Evolutionary conservation across 2,797 vertebrate species (phyloP), one percentile per base, ranked within the genome.

Genomic region (Odontamblyopus rebecca): DNA sequence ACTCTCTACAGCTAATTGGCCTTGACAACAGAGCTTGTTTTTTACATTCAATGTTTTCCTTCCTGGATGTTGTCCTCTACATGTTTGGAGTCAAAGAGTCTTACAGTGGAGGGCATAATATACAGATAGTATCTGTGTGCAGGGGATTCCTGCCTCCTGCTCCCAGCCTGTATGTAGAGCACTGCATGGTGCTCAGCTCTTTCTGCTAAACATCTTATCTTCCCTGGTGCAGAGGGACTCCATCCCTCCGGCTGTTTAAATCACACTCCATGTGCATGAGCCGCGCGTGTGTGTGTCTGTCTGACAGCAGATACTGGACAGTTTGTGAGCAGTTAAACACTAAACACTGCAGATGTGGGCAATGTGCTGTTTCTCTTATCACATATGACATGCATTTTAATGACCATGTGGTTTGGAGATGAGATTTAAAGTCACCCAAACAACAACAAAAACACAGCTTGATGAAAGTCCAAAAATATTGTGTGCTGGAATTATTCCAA

Each of bases 111-210:
- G 38, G 73, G 77, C 82, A 74, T 68, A 78, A 82, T 80, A 76
- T 73, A 73, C 74, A 90, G 90, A 91, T 91, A 79, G 78, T 69
- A 89, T 92, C 88, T 89, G 50, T 41, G 78, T 90, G 81, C 68
- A 70, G 80, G 89, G 91, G 83, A 91, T 90, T 91, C 89, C 91
- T 86, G 73, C 68, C 83, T 84, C 51, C 69, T 3, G 68, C 81
- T 71, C 77, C 76, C 70, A 59, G 76, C 70, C 81, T 78, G 23
- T 69, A 79, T 79, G 85, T 73, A 84, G 71, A 82, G 59, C 73
- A 29, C 76, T 77, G 81, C 64, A 70, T 77, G 76, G 50, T 83
- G 78, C 60, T 84, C 64, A 70, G 72, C 66, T 69, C 70, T 72
- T 74, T 75, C 74, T 51, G 76, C 76, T 82, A 69, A 78, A 77